A percentile compares a stretch with the other conserved stretches of the same genome.
Evolutionary conservation across 2,113 vertebrate species (phyloP).

Genomic region (Oryzias melastigma): DNA sequence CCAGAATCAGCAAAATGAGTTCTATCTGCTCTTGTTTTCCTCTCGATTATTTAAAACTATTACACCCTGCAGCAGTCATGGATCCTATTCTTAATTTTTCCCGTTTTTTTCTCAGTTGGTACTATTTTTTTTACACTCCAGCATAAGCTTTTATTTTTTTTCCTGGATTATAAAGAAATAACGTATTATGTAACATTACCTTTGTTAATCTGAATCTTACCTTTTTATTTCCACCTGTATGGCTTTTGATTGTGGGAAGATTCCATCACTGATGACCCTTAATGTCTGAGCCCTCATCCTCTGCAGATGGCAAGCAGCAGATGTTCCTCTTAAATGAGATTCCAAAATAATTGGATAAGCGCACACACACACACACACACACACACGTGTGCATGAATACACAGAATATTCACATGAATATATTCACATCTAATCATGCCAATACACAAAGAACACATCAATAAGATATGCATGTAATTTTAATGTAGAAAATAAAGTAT

Average conservation of each 20-base stretch:
- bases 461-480: constrained; percentile 30
- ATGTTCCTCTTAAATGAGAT: constrained; percentile 67
- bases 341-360: constrained; percentile 73
- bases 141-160: no score
- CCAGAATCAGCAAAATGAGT: constrained; percentile 67
- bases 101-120: constrained; percentile 1
- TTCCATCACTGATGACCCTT: constrained; percentile 55
- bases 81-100: constrained; percentile 26
- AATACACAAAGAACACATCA: constrained; percentile 29
- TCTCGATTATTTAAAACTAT: constrained; percentile 62
- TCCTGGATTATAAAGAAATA: no score
- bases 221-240: constrained; percentile 10
- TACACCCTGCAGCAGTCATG: constrained; percentile 41
- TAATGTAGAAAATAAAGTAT: constrained; percentile 7
- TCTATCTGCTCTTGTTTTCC: constrained; percentile 37
- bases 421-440: constrained; percentile 31
- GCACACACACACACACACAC: constrained; percentile 17
- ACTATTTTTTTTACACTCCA: no score
- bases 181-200: background rate
- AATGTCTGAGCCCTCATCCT: constrained; percentile 60
- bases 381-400: constrained; percentile 21
- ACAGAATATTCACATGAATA: constrained; percentile 28
- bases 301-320: constrained; percentile 73
- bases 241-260: constrained; percentile 24
- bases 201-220: constrained; percentile 7